Evolutionary conservation across 2,113 vertebrate genomes (phyloP), one percentile per base, ranked within the genome.

Genomic region (Desmodus rotundus): DNA sequence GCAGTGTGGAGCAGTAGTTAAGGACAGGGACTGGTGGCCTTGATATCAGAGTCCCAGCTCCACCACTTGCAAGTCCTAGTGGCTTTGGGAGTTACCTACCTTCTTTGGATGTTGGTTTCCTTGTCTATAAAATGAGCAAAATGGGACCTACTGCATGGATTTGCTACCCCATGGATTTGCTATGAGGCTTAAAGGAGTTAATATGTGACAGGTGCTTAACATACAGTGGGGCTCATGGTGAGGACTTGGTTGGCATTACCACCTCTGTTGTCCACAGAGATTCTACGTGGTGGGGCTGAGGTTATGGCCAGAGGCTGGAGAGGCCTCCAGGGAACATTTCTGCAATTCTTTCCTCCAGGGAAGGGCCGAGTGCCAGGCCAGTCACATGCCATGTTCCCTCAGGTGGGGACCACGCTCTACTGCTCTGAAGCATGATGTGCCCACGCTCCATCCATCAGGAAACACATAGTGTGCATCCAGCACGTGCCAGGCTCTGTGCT

Each of bases 211-310:
- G 43, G 43, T 33, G 45, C 78, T 36, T 84, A 17, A 58, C 63
- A 22, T 17, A 31, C 1, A 1, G 31, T 0, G 9, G 20, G 12
- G 84, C 54, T 52, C 3, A 0, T 4, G 22, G 56, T 17, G 73
- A 85, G 33, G 47, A 50, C 22, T 63, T 2, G 0, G 52, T 38
- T 52, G 47, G 22, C 17, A 7, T 36, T 26, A 22, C 33, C 7
- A 6, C 38, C 7, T 2, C 77, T 41, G 33, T 36, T 43, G 11
- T 41, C 41, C n/a, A 41, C 43, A 38, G 31, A 67, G 22, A 5
- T 26, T 70, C 28, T 70, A 9, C 31, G 28, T 9, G 56, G 15
- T 58, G 33, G 41, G 36, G 41, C 16, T 50, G 20, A 28, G 17
- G n/a, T 2, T 70, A 50, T 2, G 3, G 58, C 73, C 16, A 28